Evolutionary conservation across 2,797 vertebrate genomes (phyloP), one percentile per base, ranked within the genome.

Genomic region (Sebastes trivittatus): DNA sequence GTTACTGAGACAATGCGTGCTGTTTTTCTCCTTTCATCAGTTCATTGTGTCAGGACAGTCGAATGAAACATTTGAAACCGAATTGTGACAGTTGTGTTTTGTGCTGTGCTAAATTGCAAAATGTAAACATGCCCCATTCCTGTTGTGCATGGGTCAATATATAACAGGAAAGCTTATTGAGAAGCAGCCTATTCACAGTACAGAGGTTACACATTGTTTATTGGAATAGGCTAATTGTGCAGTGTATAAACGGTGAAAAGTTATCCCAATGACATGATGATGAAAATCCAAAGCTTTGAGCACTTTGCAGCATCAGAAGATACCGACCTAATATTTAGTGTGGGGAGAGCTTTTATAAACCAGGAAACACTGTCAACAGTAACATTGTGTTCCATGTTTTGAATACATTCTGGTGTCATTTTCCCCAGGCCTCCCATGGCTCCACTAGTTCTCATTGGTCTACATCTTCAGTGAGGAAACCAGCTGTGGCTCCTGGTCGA

Each of bases 401-500:
- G 29, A 7, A 20, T 18, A 55, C 7, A 25, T 8, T 18, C 3
- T 42, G 9, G 1, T 68, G 20, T 77, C 6, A 0, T 67, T 66
- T 74, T 67, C 9, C 34, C 6, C 76, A 93, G 92, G 36, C 8
- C 25, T 70, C 75, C 58, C 56, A 2, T 13, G 67, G 83, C 42
- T 74, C 87, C 36, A 71, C 55, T 0, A 2, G 55, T 29, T 74
- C 62, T 64, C 59, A 42, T 59, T 20, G 74, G 23, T 56, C 83
- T 30, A 58, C 70, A 18, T 65, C 75, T 9, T 72, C 79, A 16
- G 22, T 29, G 60, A 92, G 68, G 80, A 95, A 79, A 73, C 60
- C 87, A 38, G 20, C 79, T 22, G 32, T 67, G 6, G 61, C 86
- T 60, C 67, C 80, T 11, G 32, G 0, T 1, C 89, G 85, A 82